A percentile compares a stretch with the other conserved stretches of the same genome.
phyloP scores from a whole-genome alignment of 2,113 vertebrate genomes.

The Chionis minor region DNA sequence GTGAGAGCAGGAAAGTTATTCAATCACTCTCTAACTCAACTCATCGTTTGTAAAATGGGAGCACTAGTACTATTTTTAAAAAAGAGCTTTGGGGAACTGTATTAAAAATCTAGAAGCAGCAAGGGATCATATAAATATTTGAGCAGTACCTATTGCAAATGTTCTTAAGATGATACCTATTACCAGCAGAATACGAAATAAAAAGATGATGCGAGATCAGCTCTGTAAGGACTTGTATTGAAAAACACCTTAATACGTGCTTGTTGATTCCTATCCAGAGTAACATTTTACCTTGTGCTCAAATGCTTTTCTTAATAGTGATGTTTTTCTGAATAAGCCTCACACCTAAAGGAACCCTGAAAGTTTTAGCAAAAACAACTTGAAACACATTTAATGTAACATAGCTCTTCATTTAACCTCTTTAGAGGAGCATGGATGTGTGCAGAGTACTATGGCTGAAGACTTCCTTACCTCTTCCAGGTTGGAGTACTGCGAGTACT shows the following conservation, averaged over 20 bases:
- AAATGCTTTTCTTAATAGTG: background rate
- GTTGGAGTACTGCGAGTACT: background rate
- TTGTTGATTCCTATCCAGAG: background rate
- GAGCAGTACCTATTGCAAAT: background rate
- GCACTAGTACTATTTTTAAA: background rate
- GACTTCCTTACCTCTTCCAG: background rate
- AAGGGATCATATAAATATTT: background rate
- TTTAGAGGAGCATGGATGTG: background rate
- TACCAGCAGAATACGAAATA: background rate
- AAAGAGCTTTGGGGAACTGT: background rate
- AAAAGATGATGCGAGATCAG: background rate
- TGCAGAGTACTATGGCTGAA: background rate
- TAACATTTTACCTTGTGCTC: background rate
- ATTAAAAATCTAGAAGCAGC: background rate
- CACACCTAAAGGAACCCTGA: background rate
- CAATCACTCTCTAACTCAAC: background rate
- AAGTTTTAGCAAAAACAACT: background rate
- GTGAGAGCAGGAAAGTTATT: background rate
- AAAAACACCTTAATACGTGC: background rate
- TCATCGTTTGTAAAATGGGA: background rate
- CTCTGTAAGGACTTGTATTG: background rate
- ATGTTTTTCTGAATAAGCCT: background rate
- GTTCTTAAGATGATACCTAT: background rate
- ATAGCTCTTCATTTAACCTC: background rate
- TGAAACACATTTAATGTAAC: background rate